Conservation (phyloP, 2,113 vertebrate genomes). For the Hiodon alosoides region DNA sequence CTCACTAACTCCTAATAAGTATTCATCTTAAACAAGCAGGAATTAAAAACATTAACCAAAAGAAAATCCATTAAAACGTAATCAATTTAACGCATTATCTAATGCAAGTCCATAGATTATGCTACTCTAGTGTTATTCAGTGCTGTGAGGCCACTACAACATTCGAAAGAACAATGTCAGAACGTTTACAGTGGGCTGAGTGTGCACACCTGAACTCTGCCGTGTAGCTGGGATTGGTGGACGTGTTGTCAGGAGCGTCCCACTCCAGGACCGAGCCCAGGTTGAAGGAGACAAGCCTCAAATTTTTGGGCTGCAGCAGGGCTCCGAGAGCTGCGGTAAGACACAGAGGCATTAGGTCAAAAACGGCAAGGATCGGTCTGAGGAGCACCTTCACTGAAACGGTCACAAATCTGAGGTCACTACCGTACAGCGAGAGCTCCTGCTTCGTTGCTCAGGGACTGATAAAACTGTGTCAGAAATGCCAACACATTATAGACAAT, state of each 20-base stretch:
- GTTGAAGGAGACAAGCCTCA: slow-evolving; percentile 19
- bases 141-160: not conserved
- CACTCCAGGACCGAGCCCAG: slow-evolving; percentile 26
- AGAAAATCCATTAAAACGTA: no score
- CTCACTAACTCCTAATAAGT: no score
- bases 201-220: slow-evolving; percentile 9
- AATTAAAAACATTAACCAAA: no score
- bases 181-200: not conserved
- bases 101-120: no score
- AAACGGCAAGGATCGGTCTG: no score
- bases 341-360: no score
- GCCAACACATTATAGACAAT: no score
- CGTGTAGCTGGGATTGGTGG: slow-evolving; percentile 9
- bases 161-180: not conserved
- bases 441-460: no score
- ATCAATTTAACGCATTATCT: no score
- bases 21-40: no score
- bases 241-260: slow-evolving; percentile 1
- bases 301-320: slow-evolving; percentile 3
- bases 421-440: not conserved
- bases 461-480: no score
- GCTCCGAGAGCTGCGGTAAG: not conserved
- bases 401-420: not conserved
- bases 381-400: not conserved
- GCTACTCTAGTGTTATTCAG: no score